Base-by-base conservation (phyloP, 2,113 vertebrate species). In the Anthoscopus minutus region DNA sequence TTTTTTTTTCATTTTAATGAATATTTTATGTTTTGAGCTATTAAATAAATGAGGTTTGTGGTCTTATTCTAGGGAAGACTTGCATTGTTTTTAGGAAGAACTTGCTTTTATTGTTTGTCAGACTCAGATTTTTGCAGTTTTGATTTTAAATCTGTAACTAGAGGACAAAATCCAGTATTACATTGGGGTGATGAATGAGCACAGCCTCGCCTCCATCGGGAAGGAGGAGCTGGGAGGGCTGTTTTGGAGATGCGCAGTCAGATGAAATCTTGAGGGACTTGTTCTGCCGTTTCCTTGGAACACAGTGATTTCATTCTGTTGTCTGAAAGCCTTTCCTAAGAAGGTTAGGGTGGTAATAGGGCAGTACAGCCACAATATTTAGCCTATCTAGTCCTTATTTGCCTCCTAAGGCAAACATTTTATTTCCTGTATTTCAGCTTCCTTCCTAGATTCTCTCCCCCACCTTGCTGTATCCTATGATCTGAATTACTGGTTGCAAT, bases 361-460 rank as follows among this genome's bases (percentile, higher is more conserved):
- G 45, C 64, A 64, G 30, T 42, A 35, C 38, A 44, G 33, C 84
- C 85, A 18, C 65, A 73, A 22, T 92, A 62, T 69, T 89, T 54
- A 83, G 37, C 95, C 58, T 70, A 24, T 64, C 40, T 54, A 71
- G 62, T 67, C 71, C 73, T 74, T 85, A 81, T 89, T 92, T 92
- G 74, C 92, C 66, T 94, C 74, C 61, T 65, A 69, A 77, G 72
- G 66, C 77, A 86, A 90, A 73, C 27, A 53, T 31, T 81, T 83
- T 70, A n/a, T 76, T 86, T 93, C 73, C 83, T 87, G 73, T 84
- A 85, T 91, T 94, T 72, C 74, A 53, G 15, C 81, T 87, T 85
- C 62, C 71, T 92, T 85, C 87, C 58, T 50, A 57, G 50, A 57
- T 69, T 67, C 51, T 84, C 72, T 89, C n/a, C 30, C 60, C 37